phyloP scores from a whole-genome alignment of 2,797 vertebrate species.

The Clarias platycephalus region DNA sequence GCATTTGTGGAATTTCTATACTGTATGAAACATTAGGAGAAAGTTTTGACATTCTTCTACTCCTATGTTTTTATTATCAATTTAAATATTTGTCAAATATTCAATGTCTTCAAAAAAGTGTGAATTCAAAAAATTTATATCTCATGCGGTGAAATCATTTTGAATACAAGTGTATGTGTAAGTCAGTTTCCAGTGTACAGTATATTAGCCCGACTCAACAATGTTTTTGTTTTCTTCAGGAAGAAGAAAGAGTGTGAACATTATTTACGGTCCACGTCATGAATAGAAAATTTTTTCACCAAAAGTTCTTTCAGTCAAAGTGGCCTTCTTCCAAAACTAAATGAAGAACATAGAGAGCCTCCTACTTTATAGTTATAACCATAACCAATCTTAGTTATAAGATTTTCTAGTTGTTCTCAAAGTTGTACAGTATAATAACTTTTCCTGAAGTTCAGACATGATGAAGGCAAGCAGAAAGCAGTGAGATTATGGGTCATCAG shows the following conservation, averaged over 20 bases:
- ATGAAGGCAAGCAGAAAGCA: constrained; percentile 35
- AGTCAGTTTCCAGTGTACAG: not conserved
- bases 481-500: constrained; percentile 26
- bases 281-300: not conserved
- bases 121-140: not conserved
- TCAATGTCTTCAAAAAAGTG: not conserved
- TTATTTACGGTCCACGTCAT: not conserved
- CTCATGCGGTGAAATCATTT: not conserved
- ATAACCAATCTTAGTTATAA: not conserved
- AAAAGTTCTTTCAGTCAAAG: not conserved
- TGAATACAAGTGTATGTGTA: not conserved
- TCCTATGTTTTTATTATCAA: not conserved
- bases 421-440: constrained; percentile 31
- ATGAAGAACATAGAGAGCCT: constrained; percentile 2
- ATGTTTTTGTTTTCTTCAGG: not conserved
- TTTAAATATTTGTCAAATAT: not conserved
- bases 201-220: not conserved
- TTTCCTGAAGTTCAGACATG: constrained; percentile 33
- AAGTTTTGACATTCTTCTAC: not conserved
- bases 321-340: constrained; percentile 6
- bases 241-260: not conserved
- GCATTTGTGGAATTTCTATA: not conserved
- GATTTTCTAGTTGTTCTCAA: constrained; percentile 4
- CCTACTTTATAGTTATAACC: not conserved
- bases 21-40: not conserved